Evolutionary conservation across 2,888 invertebrate genomes (phyloP).

Genomic region (Zygothrica quintamaculata): DNA sequence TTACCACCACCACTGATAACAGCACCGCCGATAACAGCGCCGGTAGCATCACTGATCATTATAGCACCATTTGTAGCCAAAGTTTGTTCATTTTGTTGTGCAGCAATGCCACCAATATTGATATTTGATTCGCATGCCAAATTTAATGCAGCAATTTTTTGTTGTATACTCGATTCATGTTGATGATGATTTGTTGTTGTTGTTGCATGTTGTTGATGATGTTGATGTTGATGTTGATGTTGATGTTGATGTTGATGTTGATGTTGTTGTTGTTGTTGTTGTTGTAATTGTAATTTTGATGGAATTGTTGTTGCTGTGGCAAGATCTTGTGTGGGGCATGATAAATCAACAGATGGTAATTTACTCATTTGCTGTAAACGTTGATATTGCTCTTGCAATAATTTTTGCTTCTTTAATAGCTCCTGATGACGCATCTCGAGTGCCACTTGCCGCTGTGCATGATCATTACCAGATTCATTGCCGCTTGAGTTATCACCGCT

Average conservation of each 20-base stretch:
- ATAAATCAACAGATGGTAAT: conserved; percentile 88
- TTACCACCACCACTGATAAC: conserved; percentile 48
- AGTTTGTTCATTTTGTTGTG: conserved; percentile 74
- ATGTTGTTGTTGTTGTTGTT: too few species aligned
- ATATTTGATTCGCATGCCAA: conserved; percentile 59
- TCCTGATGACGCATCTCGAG: conserved; percentile 95
- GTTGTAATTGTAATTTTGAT: too few species aligned
- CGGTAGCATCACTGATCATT: conserved; percentile 66
- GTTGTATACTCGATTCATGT: conserved; percentile 93
- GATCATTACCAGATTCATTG: conserved; percentile 91
- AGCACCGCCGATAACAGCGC: conserved; percentile 62
- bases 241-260: too few species aligned
- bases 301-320: too few species aligned
- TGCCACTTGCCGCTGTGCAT: conserved; percentile 89
- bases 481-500: conserved; percentile 88
- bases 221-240: too few species aligned
- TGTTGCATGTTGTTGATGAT: too few species aligned
- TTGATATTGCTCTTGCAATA: conserved; percentile 95
- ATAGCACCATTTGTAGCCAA: conserved; percentile 71
- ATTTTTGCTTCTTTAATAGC: conserved; percentile 93
- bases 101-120: conserved; percentile 49
- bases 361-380: conserved; percentile 94
- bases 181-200: too few species aligned
- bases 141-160: conserved; percentile 85
- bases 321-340: conserved; percentile 85